A percentile compares a stretch with the other conserved stretches of the same genome.
phyloP scores from a whole-genome alignment of 2,888 invertebrate genomes.

The Exocentrus adspersus region DNA sequence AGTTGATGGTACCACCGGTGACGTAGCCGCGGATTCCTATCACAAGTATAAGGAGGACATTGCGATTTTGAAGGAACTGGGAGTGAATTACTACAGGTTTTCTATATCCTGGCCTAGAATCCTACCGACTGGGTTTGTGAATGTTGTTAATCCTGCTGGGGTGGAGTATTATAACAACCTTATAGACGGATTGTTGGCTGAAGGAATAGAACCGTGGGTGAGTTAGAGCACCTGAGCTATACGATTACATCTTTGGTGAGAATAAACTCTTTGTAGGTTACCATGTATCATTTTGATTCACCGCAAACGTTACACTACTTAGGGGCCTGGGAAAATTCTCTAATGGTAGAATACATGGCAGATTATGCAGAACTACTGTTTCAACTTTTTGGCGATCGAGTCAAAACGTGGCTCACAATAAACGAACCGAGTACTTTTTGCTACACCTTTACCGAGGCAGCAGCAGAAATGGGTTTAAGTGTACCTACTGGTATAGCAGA shows the following conservation, averaged over 20 bases:
- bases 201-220: slow-evolving; percentile 68
- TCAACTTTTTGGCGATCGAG: slow-evolving; percentile 1
- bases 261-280: no score
- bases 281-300: slow-evolving; percentile 51
- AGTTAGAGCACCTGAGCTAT: no score
- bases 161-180: slow-evolving; percentile 80
- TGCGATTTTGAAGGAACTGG: slow-evolving; percentile 66
- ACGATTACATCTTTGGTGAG: no score
- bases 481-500: slow-evolving; percentile 69
- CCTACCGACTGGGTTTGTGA: slow-evolving; percentile 74
- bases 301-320: slow-evolving; percentile 54
- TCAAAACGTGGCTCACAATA: slow-evolving; percentile 2
- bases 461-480: slow-evolving; percentile 65
- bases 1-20: slow-evolving; percentile 63
- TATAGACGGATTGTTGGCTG: slow-evolving; percentile 72
- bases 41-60: slow-evolving; percentile 71
- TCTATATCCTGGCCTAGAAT: slow-evolving; percentile 72
- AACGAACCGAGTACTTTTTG: neutral
- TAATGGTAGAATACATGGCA: slow-evolving; percentile 69
- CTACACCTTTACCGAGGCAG: slow-evolving; percentile 65
- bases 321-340: slow-evolving; percentile 69
- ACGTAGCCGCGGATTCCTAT: slow-evolving; percentile 76
- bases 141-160: slow-evolving; percentile 74
- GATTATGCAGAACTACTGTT: slow-evolving; percentile 52
- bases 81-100: slow-evolving; percentile 69